Percentiles rank a stretch among this genome's conserved stretches.
Conservation (phyloP, 2,797 vertebrate species). For the Malacoctenus gilli region DNA sequence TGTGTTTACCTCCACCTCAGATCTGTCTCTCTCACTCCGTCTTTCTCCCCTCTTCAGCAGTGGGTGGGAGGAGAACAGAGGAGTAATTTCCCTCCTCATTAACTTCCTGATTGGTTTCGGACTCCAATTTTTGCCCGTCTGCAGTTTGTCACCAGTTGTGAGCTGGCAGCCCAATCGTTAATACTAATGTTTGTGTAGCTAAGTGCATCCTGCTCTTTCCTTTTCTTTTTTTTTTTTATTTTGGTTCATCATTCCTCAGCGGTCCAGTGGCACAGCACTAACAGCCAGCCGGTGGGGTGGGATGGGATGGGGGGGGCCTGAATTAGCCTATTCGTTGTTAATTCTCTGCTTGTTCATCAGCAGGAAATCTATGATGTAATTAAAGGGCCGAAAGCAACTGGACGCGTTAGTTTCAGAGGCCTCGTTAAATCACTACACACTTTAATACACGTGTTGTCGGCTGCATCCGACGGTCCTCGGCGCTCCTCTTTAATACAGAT, state of each 20-base stretch:
- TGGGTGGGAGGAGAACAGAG: conserved; percentile 57
- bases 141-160: conserved; percentile 98
- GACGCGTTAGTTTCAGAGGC: conserved; percentile 79
- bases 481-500: conserved; percentile 82
- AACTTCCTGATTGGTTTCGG: conserved; percentile 99
- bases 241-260: conserved; percentile 60
- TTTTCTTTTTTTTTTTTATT: too few relatives aligned
- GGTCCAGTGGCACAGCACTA: conserved; percentile 92
- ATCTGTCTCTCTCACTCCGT: too few relatives aligned
- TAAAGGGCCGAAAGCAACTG: conserved; percentile 81
- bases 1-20: too few relatives aligned
- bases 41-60: conserved; percentile 67
- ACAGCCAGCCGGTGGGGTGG: conserved; percentile 75
- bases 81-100: conserved; percentile 99
- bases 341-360: conserved; percentile 92
- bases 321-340: conserved; percentile 88
- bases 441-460: conserved; percentile 78
- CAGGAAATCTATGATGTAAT: conserved; percentile 92
- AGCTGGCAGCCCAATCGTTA: conserved; percentile 91
- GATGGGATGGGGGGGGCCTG: conserved; percentile 62
- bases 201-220: conserved; percentile 87
- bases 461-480: conserved; percentile 68
- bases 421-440: conserved; percentile 81
- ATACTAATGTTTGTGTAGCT: conserved; percentile 99
- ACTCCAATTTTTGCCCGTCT: conserved; percentile 87